Percentiles rank a stretch among this genome's conserved stretches.
Conservation (phyloP, 2,888 invertebrate species). For the Galeruca laticollis region DNA sequence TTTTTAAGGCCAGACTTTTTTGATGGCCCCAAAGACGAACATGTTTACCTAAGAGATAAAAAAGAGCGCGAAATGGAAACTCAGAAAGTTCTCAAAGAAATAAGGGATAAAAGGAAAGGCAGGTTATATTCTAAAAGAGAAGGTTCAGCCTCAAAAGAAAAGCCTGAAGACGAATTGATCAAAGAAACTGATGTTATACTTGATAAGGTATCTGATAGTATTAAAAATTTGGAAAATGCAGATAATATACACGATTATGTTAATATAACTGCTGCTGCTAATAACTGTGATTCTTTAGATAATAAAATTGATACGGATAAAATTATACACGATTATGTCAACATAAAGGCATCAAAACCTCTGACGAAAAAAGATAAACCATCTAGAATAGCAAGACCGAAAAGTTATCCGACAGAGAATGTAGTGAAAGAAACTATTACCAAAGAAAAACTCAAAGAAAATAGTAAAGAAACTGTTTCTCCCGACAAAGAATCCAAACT, state of each 20-base stretch:
- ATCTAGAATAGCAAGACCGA: conserved; percentile 70
- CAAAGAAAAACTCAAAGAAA: conserved; percentile 38
- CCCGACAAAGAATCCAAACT: conserved; percentile 73
- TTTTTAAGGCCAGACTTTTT: conserved; percentile 85
- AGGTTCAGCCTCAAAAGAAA: conserved; percentile 55
- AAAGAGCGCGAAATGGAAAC: conserved; percentile 78
- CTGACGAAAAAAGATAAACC: conserved; percentile 60
- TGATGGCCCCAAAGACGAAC: conserved; percentile 74
- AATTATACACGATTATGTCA: conserved; percentile 57
- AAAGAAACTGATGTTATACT: conserved; percentile 56
- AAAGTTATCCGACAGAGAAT: conserved; percentile 70
- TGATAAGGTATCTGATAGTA: conserved; percentile 59
- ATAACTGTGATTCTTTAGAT: conserved; percentile 23
- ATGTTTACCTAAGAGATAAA: conserved; percentile 73
- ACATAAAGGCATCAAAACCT: conserved; percentile 52
- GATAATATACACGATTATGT: conserved; percentile 59
- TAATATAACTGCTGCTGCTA: conserved; percentile 49
- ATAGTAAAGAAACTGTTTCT: conserved; percentile 46
- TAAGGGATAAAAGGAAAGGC: conserved; percentile 72
- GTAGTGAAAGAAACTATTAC: conserved; percentile 50
- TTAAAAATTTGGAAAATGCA: conserved; percentile 60
- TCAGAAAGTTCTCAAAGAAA: conserved; percentile 76
- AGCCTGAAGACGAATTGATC: conserved; percentile 34
- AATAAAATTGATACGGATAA: conserved; percentile 29
- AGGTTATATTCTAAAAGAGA: conserved; percentile 58